phyloP scores from a whole-genome alignment of 1,140 invertebrate genomes.

The Stenopsyche tienmushanensis region DNA sequence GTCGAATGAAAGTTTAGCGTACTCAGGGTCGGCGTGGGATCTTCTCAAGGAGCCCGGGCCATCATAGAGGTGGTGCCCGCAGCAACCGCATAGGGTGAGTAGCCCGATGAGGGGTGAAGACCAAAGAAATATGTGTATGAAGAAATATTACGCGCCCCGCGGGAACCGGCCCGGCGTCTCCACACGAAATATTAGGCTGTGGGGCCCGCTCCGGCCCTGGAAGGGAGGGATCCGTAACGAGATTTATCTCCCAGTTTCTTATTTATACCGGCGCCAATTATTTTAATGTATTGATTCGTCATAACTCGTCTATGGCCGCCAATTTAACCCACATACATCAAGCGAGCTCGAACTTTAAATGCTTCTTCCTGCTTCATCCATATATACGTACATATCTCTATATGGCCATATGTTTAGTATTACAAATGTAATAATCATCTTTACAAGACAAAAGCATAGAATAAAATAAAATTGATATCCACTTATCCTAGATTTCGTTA shows the following conservation, averaged over 20 bases:
- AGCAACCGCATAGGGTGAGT: not conserved
- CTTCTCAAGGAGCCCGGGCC: not conserved
- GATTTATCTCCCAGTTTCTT: constrained; percentile 17
- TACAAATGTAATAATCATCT: too few species aligned
- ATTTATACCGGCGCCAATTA: constrained; percentile 23
- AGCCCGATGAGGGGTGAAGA: constrained; percentile 2
- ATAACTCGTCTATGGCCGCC: not conserved
- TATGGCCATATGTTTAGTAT: too few species aligned
- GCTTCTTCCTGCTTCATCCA: too few species aligned
- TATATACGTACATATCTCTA: too few species aligned
- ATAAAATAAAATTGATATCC: too few species aligned
- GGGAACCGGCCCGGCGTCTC: constrained; percentile 9
- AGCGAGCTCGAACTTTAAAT: too few species aligned
- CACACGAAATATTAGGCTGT: not conserved
- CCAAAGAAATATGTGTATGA: constrained; percentile 27
- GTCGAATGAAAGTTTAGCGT: too few species aligned
- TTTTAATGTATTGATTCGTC: constrained; percentile 30
- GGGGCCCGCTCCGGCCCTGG: not conserved
- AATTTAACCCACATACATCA: constrained; percentile 7
- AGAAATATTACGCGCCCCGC: constrained; percentile 25
- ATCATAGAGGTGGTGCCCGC: not conserved
- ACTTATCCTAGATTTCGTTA: too few species aligned
- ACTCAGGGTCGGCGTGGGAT: too few species aligned
- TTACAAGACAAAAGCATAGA: too few species aligned
- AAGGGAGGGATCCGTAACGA: not conserved